Evolutionary conservation across 2,888 invertebrate species (phyloP).

Genomic region (Nebria brevicollis): DNA sequence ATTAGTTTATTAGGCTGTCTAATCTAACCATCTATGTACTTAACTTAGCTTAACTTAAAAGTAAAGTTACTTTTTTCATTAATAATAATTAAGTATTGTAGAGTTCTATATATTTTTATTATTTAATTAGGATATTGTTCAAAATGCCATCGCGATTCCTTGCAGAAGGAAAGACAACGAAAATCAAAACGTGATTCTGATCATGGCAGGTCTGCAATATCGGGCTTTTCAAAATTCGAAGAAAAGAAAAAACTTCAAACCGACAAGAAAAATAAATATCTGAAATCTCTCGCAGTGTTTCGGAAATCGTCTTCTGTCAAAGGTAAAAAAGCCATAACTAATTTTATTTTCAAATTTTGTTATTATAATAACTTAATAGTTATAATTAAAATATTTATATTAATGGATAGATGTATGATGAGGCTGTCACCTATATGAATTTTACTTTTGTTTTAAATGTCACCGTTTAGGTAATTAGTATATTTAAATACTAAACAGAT

Average conservation of each 20-base stretch:
- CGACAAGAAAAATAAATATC: conserved; percentile 77
- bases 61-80: too few relatives aligned
- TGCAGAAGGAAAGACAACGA: conserved; percentile 71
- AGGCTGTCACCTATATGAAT: too few relatives aligned
- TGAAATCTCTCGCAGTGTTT: conserved; percentile 75
- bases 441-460: too few relatives aligned
- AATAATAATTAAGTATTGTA: too few relatives aligned
- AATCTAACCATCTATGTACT: too few relatives aligned
- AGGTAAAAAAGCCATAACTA: conserved; percentile 61
- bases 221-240: conserved; percentile 83
- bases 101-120: neutral
- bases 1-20: too few relatives aligned
- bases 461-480: neutral
- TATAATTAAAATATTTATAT: neutral
- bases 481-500: neutral
- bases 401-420: too few relatives aligned
- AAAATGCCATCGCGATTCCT: conserved; percentile 89
- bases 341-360: conserved; percentile 11
- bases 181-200: conserved; percentile 55
- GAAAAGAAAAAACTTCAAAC: conserved; percentile 83
- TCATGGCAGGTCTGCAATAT: conserved; percentile 60
- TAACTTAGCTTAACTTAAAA: too few relatives aligned
- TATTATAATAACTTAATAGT: neutral
- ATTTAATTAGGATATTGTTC: conserved; percentile 82
- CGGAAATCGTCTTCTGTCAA: conserved; percentile 73